Evolutionary conservation across 2,113 vertebrate species (phyloP), one percentile per base, ranked within the genome.

Genomic region (Brachypodius melanocephalos): DNA sequence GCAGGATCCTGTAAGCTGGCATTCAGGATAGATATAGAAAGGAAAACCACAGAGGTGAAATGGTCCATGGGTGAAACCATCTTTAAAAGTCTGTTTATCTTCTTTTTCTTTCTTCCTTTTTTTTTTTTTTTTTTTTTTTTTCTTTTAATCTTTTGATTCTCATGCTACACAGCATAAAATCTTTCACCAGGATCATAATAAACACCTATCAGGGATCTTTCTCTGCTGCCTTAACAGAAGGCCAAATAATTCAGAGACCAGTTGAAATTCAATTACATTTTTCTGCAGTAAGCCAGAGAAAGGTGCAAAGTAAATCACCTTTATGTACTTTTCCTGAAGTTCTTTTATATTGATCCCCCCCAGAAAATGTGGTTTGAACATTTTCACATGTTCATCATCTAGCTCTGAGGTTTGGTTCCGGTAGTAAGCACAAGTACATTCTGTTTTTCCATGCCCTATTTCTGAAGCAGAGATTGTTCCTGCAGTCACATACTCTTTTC

Each of bases 191-290:
- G 87, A 82, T 90, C 59, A 69, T 68, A 85, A 75, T 86, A 89
- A 96, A 90, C 49, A 90, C 85, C 85, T 58, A 75, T 87, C 63
- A 92, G 90, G 75, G 57, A 59, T 88, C 65, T 32, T 61, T 65
- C 67, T 95, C 72, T 87, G 16, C 86, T 69, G 26, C 67, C 29
- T 85, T 91, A 94, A 73, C 42, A 88, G 63, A 32, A 79, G 45
- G 34, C 52, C 69, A 93, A 90, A 91, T 93, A 94, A 90, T 93
- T 92, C 85, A 95, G 83, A 92, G 43, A 89, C 61, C 51, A 88
- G 52, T 66, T 96, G 91, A 97, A 94, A 85, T 93, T 92, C 85
- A 89, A 82, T 93, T 93, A 93, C 40, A 63, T 58, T 83, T 82
- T 97, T 95, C 88, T 87, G 40, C 77, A 92, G 78, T 90, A 93